These are phyloP conservation scores for Semaprochilodus insignis DNA, from an alignment of 2,797 vertebrate genomes.

Conservation along the genomic window DNA sequence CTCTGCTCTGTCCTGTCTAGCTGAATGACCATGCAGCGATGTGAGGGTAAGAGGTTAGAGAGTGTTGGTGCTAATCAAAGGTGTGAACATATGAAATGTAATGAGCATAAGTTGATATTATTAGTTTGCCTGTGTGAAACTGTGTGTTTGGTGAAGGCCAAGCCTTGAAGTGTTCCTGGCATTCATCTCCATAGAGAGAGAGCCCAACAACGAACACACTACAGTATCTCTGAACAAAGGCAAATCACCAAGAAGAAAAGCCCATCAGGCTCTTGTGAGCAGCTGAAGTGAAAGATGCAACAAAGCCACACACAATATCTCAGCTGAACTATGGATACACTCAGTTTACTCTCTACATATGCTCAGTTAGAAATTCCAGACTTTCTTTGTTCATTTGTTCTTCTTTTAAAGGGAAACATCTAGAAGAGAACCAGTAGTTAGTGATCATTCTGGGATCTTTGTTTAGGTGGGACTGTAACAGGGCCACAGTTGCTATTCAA, in stretches of 20 bases:
- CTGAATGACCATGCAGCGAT: background rate
- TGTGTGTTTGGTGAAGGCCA: background rate
- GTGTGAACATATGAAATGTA: conserved; percentile 25
- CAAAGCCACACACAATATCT: background rate
- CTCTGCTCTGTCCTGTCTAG: background rate
- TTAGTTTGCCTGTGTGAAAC: background rate
- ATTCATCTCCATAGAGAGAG: background rate
- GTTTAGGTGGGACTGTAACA: too few relatives aligned
- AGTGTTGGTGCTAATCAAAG: background rate
- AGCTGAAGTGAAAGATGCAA: background rate
- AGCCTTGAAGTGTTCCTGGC: background rate
- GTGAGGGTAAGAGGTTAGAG: background rate
- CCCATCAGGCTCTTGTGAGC: too few relatives aligned
- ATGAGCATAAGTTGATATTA: conserved; percentile 8
- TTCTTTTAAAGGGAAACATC: too few relatives aligned
- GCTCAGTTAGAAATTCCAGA: background rate
- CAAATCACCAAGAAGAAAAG: too few relatives aligned
- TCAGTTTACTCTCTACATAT: background rate
- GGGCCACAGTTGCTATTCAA: too few relatives aligned
- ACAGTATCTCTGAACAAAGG: background rate
- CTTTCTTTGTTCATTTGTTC: background rate
- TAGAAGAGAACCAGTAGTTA: too few relatives aligned
- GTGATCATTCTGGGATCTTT: too few relatives aligned
- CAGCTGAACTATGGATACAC: background rate
- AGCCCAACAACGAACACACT: background rate